Base-by-base conservation (phyloP, 1,140 invertebrate species). In the Penaeus japonicus region DNA sequence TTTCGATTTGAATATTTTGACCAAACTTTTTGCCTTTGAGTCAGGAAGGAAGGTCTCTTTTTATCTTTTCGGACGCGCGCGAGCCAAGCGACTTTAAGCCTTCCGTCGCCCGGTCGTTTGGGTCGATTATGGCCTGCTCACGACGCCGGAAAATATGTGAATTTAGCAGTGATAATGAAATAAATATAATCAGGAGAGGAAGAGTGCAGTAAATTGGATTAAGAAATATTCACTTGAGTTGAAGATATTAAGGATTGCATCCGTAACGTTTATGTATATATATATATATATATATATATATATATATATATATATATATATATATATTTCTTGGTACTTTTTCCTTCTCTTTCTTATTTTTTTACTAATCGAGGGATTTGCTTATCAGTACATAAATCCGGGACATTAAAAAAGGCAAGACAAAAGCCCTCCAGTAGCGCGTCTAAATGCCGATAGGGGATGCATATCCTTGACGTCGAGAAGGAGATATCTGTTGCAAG, bases 1-100 rank as follows among this genome's bases (percentile, higher is more conserved):
- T 82, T 85, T 79, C 84, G 53, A 85, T 85, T 79, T 85, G 84
- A 85, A 85, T 85, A 85, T 85, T 85, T 85, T 75, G 84, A 62
- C 32, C 75, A 78, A 85, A 85, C 73, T 84, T 84, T 85, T 85
- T 85, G 84, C 84, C 84, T 85, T 85, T 85, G 75, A 85, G 54
- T 57, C 84, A 39, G 73, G 75, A 85, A 85, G 84, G 54, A 85
- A 70, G 62, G 62, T 78, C 32, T 78, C 65, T 85, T 77, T 85
- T 39, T 53, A 47, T 35, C 84, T 55, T 73, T 53, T 73, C 59
- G 27, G 84, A 22, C 53, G 55, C n/a, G 24, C 18, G 7, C 22
- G 70, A 30, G 27, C 39, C 35, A 47, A 73, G 30, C n/a, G 75
- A 85, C 54, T 85, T 22, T 59, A 27, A 57, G n/a, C 84, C 65